Conservation (phyloP, 1,140 invertebrate species). For the Bombus superbus region DNA sequence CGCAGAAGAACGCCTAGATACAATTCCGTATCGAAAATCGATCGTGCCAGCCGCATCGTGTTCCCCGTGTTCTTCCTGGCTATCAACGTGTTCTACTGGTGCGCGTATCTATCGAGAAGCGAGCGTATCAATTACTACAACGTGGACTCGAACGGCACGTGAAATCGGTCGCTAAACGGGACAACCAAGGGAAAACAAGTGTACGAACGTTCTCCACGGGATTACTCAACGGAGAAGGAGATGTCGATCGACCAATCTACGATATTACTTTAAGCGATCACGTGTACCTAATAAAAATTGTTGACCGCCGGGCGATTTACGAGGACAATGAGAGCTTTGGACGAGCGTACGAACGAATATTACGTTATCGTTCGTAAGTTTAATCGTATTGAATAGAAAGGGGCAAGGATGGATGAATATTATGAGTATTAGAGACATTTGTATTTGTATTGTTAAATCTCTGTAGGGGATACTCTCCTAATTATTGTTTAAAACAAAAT, state of each 20-base stretch:
- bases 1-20: slow-evolving; percentile 85
- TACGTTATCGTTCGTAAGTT: background rate
- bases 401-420: too few relatives aligned
- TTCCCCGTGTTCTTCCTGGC: slow-evolving; percentile 90
- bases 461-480: too few relatives aligned
- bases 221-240: background rate
- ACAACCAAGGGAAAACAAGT: background rate
- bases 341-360: background rate
- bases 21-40: slow-evolving; percentile 92
- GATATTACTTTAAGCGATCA: background rate
- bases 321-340: background rate
- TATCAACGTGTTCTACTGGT: slow-evolving; percentile 93
- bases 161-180: background rate
- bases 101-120: slow-evolving; percentile 87
- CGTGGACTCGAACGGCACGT: slow-evolving; percentile 41
- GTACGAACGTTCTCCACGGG: background rate
- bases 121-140: slow-evolving; percentile 82
- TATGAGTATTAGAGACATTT: background rate
- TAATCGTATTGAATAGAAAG: too few relatives aligned
- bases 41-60: slow-evolving; percentile 88
- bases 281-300: background rate
- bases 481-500: too few relatives aligned
- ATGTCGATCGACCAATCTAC: slow-evolving; percentile 8
- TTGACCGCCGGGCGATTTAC: background rate
- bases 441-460: background rate